These are phyloP conservation scores for Aptenodytes patagonicus DNA, from an alignment of 2,113 vertebrate genomes.

Conservation along the genomic window DNA sequence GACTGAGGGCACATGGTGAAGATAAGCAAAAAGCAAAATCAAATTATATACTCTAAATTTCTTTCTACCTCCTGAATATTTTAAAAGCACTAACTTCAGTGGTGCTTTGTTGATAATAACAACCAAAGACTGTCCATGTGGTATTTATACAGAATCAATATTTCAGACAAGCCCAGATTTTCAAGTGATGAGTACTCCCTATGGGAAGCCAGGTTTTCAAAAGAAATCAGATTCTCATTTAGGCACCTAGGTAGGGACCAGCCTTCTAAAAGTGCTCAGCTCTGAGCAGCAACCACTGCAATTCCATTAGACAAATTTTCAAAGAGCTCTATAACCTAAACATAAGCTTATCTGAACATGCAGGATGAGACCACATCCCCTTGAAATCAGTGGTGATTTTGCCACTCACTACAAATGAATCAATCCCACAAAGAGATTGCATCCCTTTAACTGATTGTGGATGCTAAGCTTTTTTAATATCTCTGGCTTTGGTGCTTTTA, in stretches of 20 bases:
- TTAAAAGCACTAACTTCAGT: neutral
- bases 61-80: neutral
- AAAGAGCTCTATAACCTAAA: neutral
- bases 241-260: neutral
- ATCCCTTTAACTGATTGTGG: neutral
- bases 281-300: neutral
- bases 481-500: neutral
- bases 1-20: neutral
- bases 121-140: neutral
- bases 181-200: neutral
- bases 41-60: neutral
- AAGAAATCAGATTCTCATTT: neutral
- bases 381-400: neutral
- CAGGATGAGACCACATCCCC: neutral
- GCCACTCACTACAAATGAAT: neutral
- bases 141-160: neutral
- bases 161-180: neutral
- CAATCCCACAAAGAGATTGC: neutral
- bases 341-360: neutral
- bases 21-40: neutral
- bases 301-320: neutral
- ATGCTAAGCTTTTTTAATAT: neutral
- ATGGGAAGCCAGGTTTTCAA: neutral
- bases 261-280: neutral
- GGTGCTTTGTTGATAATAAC: neutral